A percentile compares a stretch with the other conserved stretches of the same genome.
These are phyloP conservation scores for Calliphora vomitoria DNA, from an alignment of 2,888 invertebrate genomes.

Conservation along the genomic window DNA sequence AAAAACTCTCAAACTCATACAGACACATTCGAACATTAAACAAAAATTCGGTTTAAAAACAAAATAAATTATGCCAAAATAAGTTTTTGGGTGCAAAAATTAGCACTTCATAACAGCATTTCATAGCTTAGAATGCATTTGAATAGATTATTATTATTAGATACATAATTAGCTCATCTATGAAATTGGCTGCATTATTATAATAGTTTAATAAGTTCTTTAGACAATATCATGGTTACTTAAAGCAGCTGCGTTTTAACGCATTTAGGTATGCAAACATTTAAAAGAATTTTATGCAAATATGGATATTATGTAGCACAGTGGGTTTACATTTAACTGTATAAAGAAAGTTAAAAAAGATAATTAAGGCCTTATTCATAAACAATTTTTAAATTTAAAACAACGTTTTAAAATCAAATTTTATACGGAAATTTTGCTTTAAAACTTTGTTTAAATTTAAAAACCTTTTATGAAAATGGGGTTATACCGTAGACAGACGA, in stretches of 20 bases:
- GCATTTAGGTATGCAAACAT: background rate
- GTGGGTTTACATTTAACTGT: background rate
- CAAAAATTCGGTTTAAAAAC: conserved; percentile 15
- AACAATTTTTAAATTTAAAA: no score
- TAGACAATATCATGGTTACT: background rate
- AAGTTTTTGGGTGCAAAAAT: conserved; percentile 11
- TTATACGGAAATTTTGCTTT: no score
- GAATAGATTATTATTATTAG: background rate
- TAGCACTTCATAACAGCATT: background rate
- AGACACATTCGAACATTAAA: background rate
- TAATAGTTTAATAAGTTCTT: conserved; percentile 15
- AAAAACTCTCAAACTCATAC: background rate
- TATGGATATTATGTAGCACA: conserved; percentile 2
- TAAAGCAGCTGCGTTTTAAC: background rate
- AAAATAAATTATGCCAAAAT: background rate
- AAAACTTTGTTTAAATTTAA: no score
- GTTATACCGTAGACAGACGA: no score
- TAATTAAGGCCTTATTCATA: no score
- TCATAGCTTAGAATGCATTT: background rate
- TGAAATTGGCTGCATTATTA: conserved; percentile 25
- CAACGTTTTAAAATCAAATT: no score
- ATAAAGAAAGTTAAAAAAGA: no score
- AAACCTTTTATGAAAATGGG: no score
- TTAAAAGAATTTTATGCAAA: background rate
- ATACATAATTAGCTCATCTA: conserved; percentile 41